These are phyloP conservation scores for Zhengitettix transpicula DNA, from an alignment of 2,888 invertebrate genomes.

Conservation along the genomic window DNA sequence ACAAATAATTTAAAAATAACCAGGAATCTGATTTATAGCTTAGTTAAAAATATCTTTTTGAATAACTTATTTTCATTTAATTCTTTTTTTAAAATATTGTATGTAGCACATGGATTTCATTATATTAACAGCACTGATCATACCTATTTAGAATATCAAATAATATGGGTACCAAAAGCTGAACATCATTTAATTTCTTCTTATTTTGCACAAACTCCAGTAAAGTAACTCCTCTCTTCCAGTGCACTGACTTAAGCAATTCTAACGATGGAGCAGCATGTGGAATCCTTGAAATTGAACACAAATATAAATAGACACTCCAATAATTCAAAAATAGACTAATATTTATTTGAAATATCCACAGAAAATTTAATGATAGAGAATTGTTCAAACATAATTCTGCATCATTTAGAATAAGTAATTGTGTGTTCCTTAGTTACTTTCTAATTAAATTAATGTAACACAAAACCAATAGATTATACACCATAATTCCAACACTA, in stretches of 20 bases:
- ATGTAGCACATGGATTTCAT: too few species aligned
- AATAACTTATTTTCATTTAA: too few species aligned
- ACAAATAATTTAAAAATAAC: too few species aligned
- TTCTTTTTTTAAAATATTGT: too few species aligned
- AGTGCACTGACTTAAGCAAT: slow-evolving; percentile 45
- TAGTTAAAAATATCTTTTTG: too few species aligned
- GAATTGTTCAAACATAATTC: neutral
- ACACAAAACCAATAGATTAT: too few species aligned
- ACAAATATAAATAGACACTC: neutral
- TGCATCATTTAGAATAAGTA: too few species aligned
- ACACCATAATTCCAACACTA: too few species aligned
- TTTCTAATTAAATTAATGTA: too few species aligned
- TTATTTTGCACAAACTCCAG: slow-evolving; percentile 76
- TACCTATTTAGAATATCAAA: slow-evolving; percentile 60
- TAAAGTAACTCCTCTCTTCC: slow-evolving; percentile 64
- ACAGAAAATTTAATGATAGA: neutral
- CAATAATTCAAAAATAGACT: neutral
- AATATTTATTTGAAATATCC: neutral
- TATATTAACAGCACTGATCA: slow-evolving; percentile 3
- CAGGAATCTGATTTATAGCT: too few species aligned
- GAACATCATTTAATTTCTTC: slow-evolving; percentile 52
- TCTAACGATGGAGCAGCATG: slow-evolving; percentile 31
- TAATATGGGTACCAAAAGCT: slow-evolving; percentile 49
- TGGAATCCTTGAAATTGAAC: slow-evolving; percentile 4
- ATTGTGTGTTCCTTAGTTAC: too few species aligned